Conservation (phyloP, 2,888 invertebrate genomes). For the Gnatocerus cornutus region DNA sequence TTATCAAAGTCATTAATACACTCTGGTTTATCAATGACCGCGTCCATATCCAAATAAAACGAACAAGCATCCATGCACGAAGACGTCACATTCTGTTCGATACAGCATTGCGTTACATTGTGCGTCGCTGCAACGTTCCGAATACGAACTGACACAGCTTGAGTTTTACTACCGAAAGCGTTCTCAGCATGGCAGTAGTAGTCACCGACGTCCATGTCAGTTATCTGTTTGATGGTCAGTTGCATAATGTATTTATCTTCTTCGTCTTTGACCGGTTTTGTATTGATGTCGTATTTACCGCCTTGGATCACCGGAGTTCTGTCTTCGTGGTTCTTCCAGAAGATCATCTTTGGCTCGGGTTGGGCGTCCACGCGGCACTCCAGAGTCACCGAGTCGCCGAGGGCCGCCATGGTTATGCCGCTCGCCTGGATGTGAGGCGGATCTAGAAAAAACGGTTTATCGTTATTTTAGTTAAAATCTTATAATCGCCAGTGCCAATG, state of each 20-base stretch:
- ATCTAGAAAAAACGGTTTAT: constrained; percentile 75
- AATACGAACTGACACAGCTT: constrained; percentile 82
- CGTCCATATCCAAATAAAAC: constrained; percentile 88
- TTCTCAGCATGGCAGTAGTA: constrained; percentile 92
- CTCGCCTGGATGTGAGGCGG: constrained; percentile 85
- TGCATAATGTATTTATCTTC: constrained; percentile 83
- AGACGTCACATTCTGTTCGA: constrained; percentile 84
- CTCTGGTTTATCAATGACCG: constrained; percentile 85
- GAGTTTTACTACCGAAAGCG: constrained; percentile 82
- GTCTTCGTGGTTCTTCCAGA: constrained; percentile 86
- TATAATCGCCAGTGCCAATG: too few species aligned
- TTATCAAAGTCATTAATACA: constrained; percentile 90
- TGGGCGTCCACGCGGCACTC: constrained; percentile 86
- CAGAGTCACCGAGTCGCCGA: constrained; percentile 84
- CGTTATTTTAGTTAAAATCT: too few species aligned
- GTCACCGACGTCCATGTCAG: constrained; percentile 82
- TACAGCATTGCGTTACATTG: constrained; percentile 87
- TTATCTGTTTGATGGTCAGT: constrained; percentile 81
- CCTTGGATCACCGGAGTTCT: constrained; percentile 85
- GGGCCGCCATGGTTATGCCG: constrained; percentile 84
- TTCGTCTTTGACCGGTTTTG: constrained; percentile 77
- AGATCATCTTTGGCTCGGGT: constrained; percentile 86
- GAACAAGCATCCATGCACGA: constrained; percentile 89
- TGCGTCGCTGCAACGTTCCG: constrained; percentile 77
- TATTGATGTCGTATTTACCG: constrained; percentile 81